Conservation (phyloP, 2,797 vertebrate species). For the Parauchenoglanis ngamensis region DNA sequence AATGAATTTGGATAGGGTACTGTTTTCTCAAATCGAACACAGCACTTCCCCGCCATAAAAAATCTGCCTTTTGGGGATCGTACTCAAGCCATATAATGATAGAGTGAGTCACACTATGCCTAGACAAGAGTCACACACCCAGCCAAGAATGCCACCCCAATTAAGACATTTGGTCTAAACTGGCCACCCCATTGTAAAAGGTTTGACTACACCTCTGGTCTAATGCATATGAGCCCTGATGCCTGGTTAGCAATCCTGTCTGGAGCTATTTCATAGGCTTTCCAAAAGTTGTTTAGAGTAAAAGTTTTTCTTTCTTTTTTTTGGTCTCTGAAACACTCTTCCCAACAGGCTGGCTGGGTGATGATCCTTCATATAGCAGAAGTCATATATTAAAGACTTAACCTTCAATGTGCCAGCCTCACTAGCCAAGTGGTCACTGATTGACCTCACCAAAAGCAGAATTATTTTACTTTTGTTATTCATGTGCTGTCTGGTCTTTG, state of each 20-base stretch:
- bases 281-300: background rate
- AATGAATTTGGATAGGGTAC: no score
- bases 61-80: no score
- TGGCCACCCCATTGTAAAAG: background rate
- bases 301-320: background rate
- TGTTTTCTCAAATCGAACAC: no score
- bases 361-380: background rate
- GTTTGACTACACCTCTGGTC: background rate
- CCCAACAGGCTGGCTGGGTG: background rate
- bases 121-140: background rate
- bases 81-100: background rate
- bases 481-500: conserved; percentile 20
- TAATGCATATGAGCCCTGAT: background rate
- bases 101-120: background rate
- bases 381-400: conserved; percentile 28
- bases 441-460: background rate
- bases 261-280: background rate
- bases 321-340: background rate
- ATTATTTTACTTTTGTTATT: background rate
- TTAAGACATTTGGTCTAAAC: background rate
- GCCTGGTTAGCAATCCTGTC: background rate
- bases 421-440: conserved; percentile 26
- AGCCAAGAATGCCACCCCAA: background rate
- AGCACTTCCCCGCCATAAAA: no score
- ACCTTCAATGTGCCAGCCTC: background rate